Percentiles rank a stretch among this genome's conserved stretches.
These are phyloP conservation scores for Drosophila lowei DNA, from an alignment of 1,140 invertebrate genomes.

Conservation along the genomic window DNA sequence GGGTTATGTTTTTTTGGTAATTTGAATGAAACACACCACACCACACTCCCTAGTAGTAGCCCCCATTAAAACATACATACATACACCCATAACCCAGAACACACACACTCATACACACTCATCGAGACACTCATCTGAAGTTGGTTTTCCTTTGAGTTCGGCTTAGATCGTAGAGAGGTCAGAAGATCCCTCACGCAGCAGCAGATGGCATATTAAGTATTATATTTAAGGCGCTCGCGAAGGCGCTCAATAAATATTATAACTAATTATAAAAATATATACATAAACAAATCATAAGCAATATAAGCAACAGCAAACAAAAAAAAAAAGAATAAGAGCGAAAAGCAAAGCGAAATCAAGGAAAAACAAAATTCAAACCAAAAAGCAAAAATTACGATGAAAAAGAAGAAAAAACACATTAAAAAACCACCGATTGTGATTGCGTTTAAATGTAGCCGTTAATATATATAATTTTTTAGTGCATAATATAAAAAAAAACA, in stretches of 20 bases:
- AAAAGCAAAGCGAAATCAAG: conserved; percentile 40
- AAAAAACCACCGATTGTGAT: conserved; percentile 83
- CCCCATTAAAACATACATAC: conserved; percentile 6
- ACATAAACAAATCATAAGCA: conserved; percentile 68
- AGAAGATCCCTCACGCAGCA: conserved; percentile 35
- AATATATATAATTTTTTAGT: conserved; percentile 75
- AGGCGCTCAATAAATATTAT: conserved; percentile 57
- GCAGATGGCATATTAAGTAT: conserved; percentile 68
- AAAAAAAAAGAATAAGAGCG: conserved; percentile 14
- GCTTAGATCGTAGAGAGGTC: conserved; percentile 45
- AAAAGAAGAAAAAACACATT: conserved; percentile 62
- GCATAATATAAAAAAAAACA: conserved; percentile 62
- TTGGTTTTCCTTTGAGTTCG: conserved; percentile 55
- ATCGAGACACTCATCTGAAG: conserved; percentile 47
- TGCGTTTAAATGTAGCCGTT: conserved; percentile 82
- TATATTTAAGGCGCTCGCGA: conserved; percentile 65
- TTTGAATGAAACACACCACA: conserved; percentile 57
- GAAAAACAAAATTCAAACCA: conserved; percentile 65
- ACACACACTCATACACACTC: conserved; percentile 25
- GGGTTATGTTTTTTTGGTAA: conserved; percentile 45
- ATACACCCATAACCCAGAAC: conserved; percentile 8
- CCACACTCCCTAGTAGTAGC: conserved; percentile 11
- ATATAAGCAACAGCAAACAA: conserved; percentile 61
- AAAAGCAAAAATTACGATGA: conserved; percentile 56
- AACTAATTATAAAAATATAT: conserved; percentile 33